Evolutionary conservation across 2,888 invertebrate species (phyloP), one percentile per base, ranked within the genome.

Genomic region (Dasypogon diadema): DNA sequence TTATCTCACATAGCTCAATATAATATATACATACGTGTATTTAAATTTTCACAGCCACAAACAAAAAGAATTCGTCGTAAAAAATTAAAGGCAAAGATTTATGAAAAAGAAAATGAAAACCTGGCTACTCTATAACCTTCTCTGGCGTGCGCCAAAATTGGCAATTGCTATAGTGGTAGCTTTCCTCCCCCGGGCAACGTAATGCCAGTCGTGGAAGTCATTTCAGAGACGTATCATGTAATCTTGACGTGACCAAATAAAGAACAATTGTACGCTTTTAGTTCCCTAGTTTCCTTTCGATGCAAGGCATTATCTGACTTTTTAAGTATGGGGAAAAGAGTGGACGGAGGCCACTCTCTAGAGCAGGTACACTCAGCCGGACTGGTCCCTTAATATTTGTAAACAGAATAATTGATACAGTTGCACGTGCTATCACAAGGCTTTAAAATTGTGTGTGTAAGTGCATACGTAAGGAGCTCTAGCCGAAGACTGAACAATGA

Each of bases 111-210:
- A 70, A 70, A 70, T 51, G 70, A 70, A 54, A 70, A 54, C 70
- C 70, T 26, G 54, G 70, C 51, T 30, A 34, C 73, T 73, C 42
- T 37, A 42, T 78, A 78, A 77, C 78, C 78, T 79, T 79, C 77
- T 78, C 77, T 76, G 79, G 78, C 78, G 78, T 78, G 78, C 77
- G 79, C 79, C 79, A 77, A 79, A 79, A 79, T 79, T 79, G 79
- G 79, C 74, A 78, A 79, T 78, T 78, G 76, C 76, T 77, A 75
- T 78, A 75, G 77, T 77, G 51, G 75, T 75, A 56, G 26, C 75
- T 65, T 72, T 46, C 58, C 72, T 75, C 75, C 63, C 75, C 73
- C 77, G n/a, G 48, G 65, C 24, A 16, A 6, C n/a, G 26, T 22
- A 16, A 16, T 34, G 21, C 37, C 34, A 12, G 8, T 8, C 51